phyloP scores from a whole-genome alignment of 2,888 invertebrate species.

The Campoletis raptor region DNA sequence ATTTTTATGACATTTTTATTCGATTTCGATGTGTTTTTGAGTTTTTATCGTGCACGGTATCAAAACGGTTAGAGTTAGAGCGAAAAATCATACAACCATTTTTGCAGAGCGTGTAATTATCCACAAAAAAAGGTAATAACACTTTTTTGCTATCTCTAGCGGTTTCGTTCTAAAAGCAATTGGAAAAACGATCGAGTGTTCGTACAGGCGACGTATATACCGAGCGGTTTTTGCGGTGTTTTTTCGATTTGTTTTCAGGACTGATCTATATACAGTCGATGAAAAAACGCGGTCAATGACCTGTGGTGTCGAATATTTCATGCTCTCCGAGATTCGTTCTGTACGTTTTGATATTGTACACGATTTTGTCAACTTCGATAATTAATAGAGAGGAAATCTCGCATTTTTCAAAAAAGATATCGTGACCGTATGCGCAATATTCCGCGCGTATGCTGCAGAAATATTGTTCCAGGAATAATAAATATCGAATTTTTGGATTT shows the following conservation, averaged over 20 bases:
- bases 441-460: too few relatives aligned
- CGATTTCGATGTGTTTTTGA: too few relatives aligned
- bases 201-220: neutral
- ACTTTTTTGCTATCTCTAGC: neutral
- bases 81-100: neutral
- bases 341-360: neutral
- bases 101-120: neutral
- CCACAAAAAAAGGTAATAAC: neutral
- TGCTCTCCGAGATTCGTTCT: neutral
- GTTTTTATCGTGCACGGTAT: too few relatives aligned
- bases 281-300: neutral
- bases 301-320: neutral
- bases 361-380: neutral
- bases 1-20: too few relatives aligned
- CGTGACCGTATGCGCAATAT: too few relatives aligned
- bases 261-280: neutral
- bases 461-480: too few relatives aligned
- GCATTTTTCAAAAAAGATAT: neutral
- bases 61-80: too few relatives aligned
- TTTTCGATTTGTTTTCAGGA: neutral
- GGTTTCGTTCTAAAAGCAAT: neutral
- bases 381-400: neutral
- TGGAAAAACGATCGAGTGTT: neutral
- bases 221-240: neutral
- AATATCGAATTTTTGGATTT: neutral